These are phyloP conservation scores for Athalia cordata DNA, from an alignment of 2,888 invertebrate genomes.

Conservation along the genomic window DNA sequence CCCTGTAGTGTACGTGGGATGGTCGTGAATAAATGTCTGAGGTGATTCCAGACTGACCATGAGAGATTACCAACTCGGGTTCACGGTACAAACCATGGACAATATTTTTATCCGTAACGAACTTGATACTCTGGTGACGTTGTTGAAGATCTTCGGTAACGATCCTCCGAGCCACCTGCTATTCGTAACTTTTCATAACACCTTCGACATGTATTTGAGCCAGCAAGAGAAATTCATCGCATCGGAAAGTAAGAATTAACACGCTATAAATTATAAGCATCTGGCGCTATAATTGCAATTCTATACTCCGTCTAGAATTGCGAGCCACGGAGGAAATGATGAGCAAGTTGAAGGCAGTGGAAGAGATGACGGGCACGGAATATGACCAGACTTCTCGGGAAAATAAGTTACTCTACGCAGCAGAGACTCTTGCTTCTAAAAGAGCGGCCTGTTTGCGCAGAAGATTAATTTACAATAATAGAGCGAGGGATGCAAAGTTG, in stretches of 20 bases:
- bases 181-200: slow-evolving; percentile 64
- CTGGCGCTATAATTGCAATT: too few species aligned
- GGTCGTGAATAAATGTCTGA: background rate
- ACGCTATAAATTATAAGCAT: background rate
- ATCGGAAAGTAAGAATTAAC: slow-evolving; percentile 46
- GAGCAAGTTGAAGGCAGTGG: slow-evolving; percentile 51
- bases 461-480: slow-evolving; percentile 51
- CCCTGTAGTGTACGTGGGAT: background rate
- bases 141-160: slow-evolving; percentile 59
- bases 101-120: slow-evolving; percentile 59
- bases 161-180: slow-evolving; percentile 53
- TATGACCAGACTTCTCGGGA: slow-evolving; percentile 58
- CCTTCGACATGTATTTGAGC: slow-evolving; percentile 52
- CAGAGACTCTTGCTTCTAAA: slow-evolving; percentile 53
- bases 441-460: slow-evolving; percentile 53
- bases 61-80: slow-evolving; percentile 60
- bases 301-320: background rate
- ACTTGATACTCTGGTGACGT: slow-evolving; percentile 50
- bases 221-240: slow-evolving; percentile 48
- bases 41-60: slow-evolving; percentile 55
- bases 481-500: slow-evolving; percentile 47
- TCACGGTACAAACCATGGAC: slow-evolving; percentile 63
- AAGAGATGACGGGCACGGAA: slow-evolving; percentile 60
- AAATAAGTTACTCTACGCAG: slow-evolving; percentile 57
- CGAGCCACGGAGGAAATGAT: background rate